These are phyloP conservation scores for Lepidostoma basale DNA, from an alignment of 1,140 invertebrate species.

Conservation along the genomic window DNA sequence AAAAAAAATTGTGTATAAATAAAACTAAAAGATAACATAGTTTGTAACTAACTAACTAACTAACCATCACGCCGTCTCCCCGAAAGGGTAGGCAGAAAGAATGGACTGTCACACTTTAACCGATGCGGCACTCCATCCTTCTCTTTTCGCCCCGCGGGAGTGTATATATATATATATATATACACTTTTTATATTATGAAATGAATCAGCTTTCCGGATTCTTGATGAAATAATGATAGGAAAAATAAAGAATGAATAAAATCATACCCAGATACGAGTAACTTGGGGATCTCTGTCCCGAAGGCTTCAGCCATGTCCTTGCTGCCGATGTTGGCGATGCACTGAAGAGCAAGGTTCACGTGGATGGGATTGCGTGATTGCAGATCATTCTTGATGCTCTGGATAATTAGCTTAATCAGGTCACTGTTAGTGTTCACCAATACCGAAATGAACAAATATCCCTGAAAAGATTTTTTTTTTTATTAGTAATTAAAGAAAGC, in stretches of 20 bases:
- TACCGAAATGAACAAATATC: conserved; percentile 99
- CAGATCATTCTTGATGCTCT: conserved; percentile 99
- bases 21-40: no score
- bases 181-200: no score
- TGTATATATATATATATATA: no score
- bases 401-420: conserved; percentile 98
- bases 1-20: no score
- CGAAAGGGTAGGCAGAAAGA: no score
- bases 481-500: not conserved
- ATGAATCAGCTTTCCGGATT: no score
- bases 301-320: conserved; percentile 99
- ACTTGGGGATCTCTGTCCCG: conserved; percentile 95
- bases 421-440: conserved; percentile 99
- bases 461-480: conserved; percentile 66
- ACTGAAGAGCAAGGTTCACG: conserved; percentile 98
- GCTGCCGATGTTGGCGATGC: conserved; percentile 99
- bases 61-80: no score
- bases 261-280: conserved; percentile 94
- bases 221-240: no score
- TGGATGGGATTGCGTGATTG: conserved; percentile 96
- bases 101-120: no score
- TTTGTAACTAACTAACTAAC: no score
- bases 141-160: no score
- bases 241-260: not conserved
- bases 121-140: no score